A percentile compares a stretch with the other conserved stretches of the same genome.
phyloP scores from a whole-genome alignment of 1,140 invertebrate genomes.

The Zaprionus lachaisei region DNA sequence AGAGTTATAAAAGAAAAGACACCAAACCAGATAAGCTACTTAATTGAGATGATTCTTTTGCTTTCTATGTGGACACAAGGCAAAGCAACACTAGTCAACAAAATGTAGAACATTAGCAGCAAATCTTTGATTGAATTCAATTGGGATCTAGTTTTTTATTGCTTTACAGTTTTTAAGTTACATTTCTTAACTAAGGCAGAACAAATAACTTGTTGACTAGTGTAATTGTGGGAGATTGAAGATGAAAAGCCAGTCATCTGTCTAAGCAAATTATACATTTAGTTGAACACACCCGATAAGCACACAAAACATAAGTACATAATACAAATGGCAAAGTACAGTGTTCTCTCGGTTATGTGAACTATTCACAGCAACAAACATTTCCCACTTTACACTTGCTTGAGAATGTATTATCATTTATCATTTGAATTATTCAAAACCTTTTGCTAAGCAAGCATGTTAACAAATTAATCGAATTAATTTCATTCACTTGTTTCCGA shows the following conservation, averaged over 20 bases:
- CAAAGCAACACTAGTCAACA: background rate
- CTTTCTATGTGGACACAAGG: background rate
- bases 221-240: background rate
- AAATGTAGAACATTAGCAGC: background rate
- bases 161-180: background rate
- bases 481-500: conserved; percentile 21
- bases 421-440: conserved; percentile 11
- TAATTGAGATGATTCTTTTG: background rate
- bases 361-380: background rate
- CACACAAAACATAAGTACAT: background rate
- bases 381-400: background rate
- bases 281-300: conserved; percentile 6
- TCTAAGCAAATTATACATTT: conserved; percentile 9
- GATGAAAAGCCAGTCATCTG: conserved; percentile 2
- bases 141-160: background rate
- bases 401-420: background rate
- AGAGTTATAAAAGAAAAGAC: conserved; percentile 1
- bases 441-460: conserved; percentile 13
- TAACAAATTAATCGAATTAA: conserved; percentile 15
- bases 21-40: background rate
- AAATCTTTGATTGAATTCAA: no score
- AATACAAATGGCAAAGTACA: background rate
- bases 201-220: background rate
- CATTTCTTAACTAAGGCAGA: background rate
- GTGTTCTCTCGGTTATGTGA: background rate